These are phyloP conservation scores for Forbesichthys agassizii DNA, from an alignment of 2,113 vertebrate genomes.

Conservation along the genomic window DNA sequence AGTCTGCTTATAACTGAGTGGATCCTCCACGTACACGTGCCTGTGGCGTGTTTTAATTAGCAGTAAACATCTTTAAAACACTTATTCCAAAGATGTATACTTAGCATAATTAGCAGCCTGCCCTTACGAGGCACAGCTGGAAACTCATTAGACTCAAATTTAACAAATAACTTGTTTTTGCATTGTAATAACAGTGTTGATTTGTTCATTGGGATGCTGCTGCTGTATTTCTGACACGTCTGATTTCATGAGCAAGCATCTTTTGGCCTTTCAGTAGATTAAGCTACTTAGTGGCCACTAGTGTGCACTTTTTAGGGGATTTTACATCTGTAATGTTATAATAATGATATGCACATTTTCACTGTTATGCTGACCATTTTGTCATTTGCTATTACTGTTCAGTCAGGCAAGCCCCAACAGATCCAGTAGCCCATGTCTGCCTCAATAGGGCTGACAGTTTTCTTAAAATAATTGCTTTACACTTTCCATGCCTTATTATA, in stretches of 20 bases:
- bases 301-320: neutral
- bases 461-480: slow-evolving; percentile 20
- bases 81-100: neutral
- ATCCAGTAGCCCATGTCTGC: slow-evolving; percentile 23
- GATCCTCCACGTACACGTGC: neutral
- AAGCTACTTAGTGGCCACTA: slow-evolving; percentile 9
- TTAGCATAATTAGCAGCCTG: neutral
- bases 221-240: neutral
- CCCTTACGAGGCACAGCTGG: neutral
- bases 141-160: neutral
- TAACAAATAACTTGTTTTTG: neutral
- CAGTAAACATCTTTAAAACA: slow-evolving; percentile 22
- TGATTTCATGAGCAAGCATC: neutral
- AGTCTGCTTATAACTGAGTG: neutral
- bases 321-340: neutral
- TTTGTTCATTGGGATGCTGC: neutral
- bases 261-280: no score
- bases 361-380: slow-evolving; percentile 29
- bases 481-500: no score
- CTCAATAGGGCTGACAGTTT: slow-evolving; percentile 26
- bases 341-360: slow-evolving; percentile 28
- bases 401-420: slow-evolving; percentile 27
- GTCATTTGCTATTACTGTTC: slow-evolving; percentile 31
- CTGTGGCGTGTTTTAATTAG: slow-evolving; percentile 2
- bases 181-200: neutral